Percentiles rank a stretch among this genome's conserved stretches.
phyloP scores from a whole-genome alignment of 1,140 invertebrate genomes.

The Sarcophaga peregrina region DNA sequence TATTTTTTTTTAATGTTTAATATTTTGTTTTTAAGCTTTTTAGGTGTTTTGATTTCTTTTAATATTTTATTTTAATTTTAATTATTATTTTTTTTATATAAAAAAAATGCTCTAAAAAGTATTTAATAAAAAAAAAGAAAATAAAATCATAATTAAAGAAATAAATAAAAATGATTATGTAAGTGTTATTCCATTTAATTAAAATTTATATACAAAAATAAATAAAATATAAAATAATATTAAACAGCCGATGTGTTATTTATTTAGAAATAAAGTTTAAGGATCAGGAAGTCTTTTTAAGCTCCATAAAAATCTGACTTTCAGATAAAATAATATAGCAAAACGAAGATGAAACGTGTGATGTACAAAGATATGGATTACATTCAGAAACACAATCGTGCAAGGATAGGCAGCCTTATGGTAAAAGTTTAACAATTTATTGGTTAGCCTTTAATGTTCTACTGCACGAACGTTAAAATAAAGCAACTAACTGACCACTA shows the following conservation, averaged over 20 bases:
- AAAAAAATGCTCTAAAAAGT: neutral
- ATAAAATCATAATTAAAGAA: conserved; percentile 25
- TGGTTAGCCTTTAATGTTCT: no score
- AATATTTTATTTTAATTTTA: conserved; percentile 36
- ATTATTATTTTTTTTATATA: neutral
- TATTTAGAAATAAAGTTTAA: no score
- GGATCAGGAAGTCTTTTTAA: no score
- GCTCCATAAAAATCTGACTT: no score
- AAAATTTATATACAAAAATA: conserved; percentile 47
- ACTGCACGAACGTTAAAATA: no score
- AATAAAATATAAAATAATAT: conserved; percentile 42
- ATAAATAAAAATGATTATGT: conserved; percentile 45
- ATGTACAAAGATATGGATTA: no score
- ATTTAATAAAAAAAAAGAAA: conserved; percentile 38
- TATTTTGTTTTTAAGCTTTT: conserved; percentile 1
- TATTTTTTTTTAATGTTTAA: neutral
- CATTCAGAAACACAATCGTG: no score
- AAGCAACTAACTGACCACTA: no score
- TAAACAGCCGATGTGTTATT: neutral
- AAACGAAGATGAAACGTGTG: no score
- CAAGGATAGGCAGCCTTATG: no score
- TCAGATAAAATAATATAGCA: no score
- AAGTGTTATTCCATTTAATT: conserved; percentile 46
- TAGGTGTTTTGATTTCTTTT: neutral
- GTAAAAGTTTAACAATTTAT: no score